Evolutionary conservation across 2,113 vertebrate genomes (phyloP).

Genomic region (Thunnus thynnus): DNA sequence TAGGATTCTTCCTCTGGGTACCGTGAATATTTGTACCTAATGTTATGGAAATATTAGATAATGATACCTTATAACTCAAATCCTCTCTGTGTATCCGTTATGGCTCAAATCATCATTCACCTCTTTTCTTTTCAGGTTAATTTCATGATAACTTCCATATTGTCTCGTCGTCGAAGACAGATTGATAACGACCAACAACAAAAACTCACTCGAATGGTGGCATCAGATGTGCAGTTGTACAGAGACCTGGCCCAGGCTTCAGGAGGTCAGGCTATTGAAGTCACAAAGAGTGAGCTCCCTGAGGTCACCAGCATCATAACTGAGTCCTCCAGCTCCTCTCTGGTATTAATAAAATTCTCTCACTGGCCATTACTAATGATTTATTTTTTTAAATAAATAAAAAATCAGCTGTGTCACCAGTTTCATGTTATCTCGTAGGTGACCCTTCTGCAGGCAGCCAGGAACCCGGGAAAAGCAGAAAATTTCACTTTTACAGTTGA

Average conservation of each 20-base stretch:
- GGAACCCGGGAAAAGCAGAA: slow-evolving; percentile 56
- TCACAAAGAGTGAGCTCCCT: slow-evolving; percentile 55
- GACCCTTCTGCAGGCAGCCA: slow-evolving; percentile 66
- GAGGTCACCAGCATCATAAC: slow-evolving; percentile 60
- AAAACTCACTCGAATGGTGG: neutral
- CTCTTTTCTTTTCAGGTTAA: slow-evolving; percentile 65
- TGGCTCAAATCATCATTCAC: neutral
- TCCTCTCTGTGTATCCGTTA: neutral
- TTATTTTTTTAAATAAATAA: neutral
- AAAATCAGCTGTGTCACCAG: neutral
- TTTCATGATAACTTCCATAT: slow-evolving; percentile 68
- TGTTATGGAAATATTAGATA: no score
- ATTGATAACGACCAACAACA: neutral
- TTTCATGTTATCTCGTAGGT: slow-evolving; percentile 58
- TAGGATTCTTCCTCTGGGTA: no score
- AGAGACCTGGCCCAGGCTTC: slow-evolving; percentile 73
- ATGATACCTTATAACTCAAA: neutral
- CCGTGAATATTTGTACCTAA: no score
- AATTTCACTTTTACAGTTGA: slow-evolving; percentile 71
- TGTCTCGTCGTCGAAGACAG: slow-evolving; percentile 14
- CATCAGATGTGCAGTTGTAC: slow-evolving; percentile 64
- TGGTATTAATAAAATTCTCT: slow-evolving; percentile 50
- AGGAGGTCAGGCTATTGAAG: slow-evolving; percentile 73
- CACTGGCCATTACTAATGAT: neutral
- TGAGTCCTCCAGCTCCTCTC: slow-evolving; percentile 52